These are phyloP conservation scores for Rhyacichthys aspro DNA, from an alignment of 2,797 vertebrate species.

Conservation along the genomic window DNA sequence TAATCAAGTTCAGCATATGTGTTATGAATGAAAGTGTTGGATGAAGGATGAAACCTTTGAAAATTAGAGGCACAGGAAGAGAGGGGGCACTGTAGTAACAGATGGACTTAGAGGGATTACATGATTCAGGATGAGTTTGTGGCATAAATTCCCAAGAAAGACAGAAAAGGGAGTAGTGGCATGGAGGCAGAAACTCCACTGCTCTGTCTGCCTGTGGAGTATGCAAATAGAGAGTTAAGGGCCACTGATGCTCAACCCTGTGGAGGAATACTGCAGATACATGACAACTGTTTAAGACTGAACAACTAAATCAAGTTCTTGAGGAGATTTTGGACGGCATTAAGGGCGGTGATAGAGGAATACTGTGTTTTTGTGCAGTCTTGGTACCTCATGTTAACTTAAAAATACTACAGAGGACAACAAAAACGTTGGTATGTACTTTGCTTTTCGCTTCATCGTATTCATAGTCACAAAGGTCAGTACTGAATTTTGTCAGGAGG, in stretches of 20 bases:
- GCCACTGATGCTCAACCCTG: slow-evolving; percentile 49
- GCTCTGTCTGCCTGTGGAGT: slow-evolving; percentile 41
- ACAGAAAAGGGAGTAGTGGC: slow-evolving; percentile 67
- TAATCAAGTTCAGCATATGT: neutral
- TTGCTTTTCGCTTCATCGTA: neutral
- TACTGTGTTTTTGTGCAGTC: neutral
- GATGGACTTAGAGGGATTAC: slow-evolving; percentile 82
- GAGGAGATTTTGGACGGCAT: slow-evolving; percentile 39
- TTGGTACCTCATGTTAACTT: slow-evolving; percentile 10
- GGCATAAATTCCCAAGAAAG: slow-evolving; percentile 78
- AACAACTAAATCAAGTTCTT: slow-evolving; percentile 34
- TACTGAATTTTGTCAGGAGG: too few species aligned
- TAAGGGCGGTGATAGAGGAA: slow-evolving; percentile 18
- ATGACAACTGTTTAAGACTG: slow-evolving; percentile 42
- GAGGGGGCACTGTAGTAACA: slow-evolving; percentile 63
- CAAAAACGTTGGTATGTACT: slow-evolving; percentile 34
- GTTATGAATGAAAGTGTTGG: neutral
- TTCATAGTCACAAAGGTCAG: neutral
- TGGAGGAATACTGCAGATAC: slow-evolving; percentile 16
- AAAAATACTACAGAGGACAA: slow-evolving; percentile 15
- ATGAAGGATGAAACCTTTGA: slow-evolving; percentile 10
- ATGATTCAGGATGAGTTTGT: slow-evolving; percentile 71
- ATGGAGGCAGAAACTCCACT: slow-evolving; percentile 45
- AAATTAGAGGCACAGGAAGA: slow-evolving; percentile 36
- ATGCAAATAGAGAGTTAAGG: slow-evolving; percentile 53